Evolutionary conservation across 2,797 vertebrate species (phyloP).

Genomic region (Gastrophryne carolinensis): DNA sequence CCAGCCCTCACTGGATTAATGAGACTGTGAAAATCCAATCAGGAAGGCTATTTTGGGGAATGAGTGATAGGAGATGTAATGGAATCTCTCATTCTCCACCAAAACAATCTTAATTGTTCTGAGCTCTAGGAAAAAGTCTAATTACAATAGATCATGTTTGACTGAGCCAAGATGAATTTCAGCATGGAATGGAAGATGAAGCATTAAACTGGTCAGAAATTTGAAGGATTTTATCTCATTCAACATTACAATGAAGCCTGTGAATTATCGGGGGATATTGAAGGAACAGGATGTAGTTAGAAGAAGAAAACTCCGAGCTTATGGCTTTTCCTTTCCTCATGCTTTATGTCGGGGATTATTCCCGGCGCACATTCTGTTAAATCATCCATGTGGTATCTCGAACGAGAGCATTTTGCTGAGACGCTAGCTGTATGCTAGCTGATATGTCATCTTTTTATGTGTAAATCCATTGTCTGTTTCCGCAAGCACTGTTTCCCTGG

Average conservation of each 20-base stretch:
- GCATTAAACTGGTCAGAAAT: constrained; percentile 41
- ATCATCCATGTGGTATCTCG: constrained; percentile 27
- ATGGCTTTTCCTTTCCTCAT: neutral
- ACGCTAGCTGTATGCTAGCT: neutral
- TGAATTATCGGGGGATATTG: constrained; percentile 40
- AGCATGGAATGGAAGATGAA: constrained; percentile 38
- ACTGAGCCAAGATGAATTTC: constrained; percentile 48
- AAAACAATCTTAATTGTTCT: constrained; percentile 50
- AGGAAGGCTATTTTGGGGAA: constrained; percentile 43
- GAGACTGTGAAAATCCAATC: constrained; percentile 45
- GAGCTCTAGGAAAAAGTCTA: constrained; percentile 35
- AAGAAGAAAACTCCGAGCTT: neutral
- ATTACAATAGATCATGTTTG: constrained; percentile 53
- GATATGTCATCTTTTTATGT: constrained; percentile 34
- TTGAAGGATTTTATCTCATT: constrained; percentile 43
- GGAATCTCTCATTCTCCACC: constrained; percentile 48
- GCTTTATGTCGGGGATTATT: constrained; percentile 22
- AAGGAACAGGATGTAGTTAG: neutral
- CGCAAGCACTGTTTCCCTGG: neutral
- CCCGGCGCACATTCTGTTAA: constrained; percentile 1
- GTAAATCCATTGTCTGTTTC: constrained; percentile 24
- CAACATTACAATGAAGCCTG: constrained; percentile 28
- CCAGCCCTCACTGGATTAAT: constrained; percentile 40
- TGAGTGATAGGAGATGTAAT: constrained; percentile 46
- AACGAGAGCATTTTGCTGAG: neutral